Conservation (phyloP, 1,140 invertebrate genomes). For the Lithobius niger region DNA sequence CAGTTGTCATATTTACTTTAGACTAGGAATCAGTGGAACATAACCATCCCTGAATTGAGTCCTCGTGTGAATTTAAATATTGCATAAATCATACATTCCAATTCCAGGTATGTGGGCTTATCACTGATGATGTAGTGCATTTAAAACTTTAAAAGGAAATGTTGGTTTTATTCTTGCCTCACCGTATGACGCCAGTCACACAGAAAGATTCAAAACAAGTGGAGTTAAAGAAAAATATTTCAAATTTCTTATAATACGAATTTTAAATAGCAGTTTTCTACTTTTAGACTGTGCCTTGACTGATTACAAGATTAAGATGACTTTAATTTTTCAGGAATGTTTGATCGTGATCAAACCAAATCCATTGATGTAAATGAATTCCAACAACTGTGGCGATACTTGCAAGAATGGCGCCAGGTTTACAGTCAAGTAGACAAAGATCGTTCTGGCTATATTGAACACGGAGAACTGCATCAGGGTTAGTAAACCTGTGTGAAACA, state of each 20-base stretch:
- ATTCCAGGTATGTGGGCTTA: too few relatives aligned
- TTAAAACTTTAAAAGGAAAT: not conserved
- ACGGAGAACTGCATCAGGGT: conserved; percentile 60
- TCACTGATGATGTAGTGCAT: too few relatives aligned
- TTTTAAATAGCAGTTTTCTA: not conserved
- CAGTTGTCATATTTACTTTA: too few relatives aligned
- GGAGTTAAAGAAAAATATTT: not conserved
- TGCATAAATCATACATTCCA: too few relatives aligned
- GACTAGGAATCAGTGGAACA: too few relatives aligned
- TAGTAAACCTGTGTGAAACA: too few relatives aligned
- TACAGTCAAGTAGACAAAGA: conserved; percentile 71
- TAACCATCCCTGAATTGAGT: too few relatives aligned
- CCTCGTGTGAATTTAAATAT: too few relatives aligned
- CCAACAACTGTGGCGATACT: conserved; percentile 70
- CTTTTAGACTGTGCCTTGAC: too few relatives aligned
- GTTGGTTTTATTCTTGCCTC: not conserved
- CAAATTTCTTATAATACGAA: not conserved
- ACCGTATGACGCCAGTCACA: not conserved
- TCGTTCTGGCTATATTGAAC: conserved; percentile 67
- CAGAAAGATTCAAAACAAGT: not conserved
- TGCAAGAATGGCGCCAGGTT: conserved; percentile 70
- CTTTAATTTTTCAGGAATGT: conserved; percentile 50
- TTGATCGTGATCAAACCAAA: conserved; percentile 69
- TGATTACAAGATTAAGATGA: too few relatives aligned
- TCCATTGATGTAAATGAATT: conserved; percentile 78